Evolutionary conservation across 2,113 vertebrate genomes (phyloP).

Genomic region (Cololabis saira): DNA sequence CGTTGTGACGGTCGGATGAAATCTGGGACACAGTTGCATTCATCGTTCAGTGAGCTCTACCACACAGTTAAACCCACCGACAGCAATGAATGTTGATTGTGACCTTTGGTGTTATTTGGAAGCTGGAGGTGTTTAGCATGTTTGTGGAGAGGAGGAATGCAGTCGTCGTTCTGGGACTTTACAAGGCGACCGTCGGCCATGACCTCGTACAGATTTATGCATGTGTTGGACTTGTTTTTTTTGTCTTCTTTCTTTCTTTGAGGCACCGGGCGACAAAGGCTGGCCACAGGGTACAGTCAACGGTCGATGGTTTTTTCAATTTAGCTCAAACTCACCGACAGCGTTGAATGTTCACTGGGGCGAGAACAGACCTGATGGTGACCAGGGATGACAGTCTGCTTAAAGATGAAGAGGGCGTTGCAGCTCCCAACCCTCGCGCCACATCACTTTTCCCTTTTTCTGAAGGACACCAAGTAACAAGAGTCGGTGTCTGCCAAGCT

Average conservation of each 20-base stretch:
- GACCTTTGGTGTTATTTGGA: conserved; percentile 77
- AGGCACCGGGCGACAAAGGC: conserved; percentile 67
- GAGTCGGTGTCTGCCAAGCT: too few relatives aligned
- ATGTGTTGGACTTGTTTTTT: conserved; percentile 12
- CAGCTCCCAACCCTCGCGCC: conserved; percentile 19
- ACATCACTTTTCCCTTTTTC: conserved; percentile 13
- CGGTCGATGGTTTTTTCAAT: conserved; percentile 99
- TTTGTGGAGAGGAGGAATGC: background rate
- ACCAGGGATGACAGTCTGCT: conserved; percentile 68
- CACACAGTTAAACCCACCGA: conserved; percentile 99
- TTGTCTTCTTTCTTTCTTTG: background rate
- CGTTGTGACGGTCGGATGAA: conserved; percentile 68
- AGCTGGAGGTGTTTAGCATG: conserved; percentile 18
- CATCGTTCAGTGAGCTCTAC: conserved; percentile 99
- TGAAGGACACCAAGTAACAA: background rate
- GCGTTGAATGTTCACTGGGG: conserved; percentile 97
- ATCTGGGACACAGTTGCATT: conserved; percentile 99
- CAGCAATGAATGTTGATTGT: conserved; percentile 99
- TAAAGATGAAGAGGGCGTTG: conserved; percentile 38
- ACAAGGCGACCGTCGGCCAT: background rate
- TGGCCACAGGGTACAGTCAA: conserved; percentile 99
- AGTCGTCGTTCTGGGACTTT: too few relatives aligned
- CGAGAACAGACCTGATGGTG: conserved; percentile 79
- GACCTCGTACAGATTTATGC: conserved; percentile 4
- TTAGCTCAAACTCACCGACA: conserved; percentile 98